These are phyloP conservation scores for Trichogramma evanescens DNA, from an alignment of 2,888 invertebrate genomes.

Conservation along the genomic window DNA sequence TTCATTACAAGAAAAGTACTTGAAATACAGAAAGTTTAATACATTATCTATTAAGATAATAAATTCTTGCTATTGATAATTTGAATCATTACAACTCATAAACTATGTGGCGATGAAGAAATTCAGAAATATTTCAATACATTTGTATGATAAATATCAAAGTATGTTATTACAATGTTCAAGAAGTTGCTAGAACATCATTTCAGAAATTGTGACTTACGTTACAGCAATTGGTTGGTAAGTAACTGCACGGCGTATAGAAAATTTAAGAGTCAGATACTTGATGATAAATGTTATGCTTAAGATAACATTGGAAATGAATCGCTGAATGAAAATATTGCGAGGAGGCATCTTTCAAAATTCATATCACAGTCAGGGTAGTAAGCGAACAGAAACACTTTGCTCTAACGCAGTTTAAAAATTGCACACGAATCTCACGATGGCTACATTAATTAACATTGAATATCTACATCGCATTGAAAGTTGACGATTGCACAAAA, in stretches of 20 bases:
- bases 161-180: not conserved
- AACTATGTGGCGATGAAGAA: not conserved
- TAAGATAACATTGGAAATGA: constrained; percentile 17
- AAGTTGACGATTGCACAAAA: too few relatives aligned
- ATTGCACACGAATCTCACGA: not conserved
- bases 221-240: constrained; percentile 14
- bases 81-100: not conserved
- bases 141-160: not conserved
- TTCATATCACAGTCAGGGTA: constrained; percentile 2
- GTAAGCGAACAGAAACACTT: too few relatives aligned
- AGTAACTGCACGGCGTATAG: constrained; percentile 13
- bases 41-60: not conserved
- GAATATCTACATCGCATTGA: not conserved
- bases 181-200: constrained; percentile 12
- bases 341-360: constrained; percentile 13
- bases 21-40: not conserved
- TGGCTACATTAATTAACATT: not conserved
- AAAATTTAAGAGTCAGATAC: constrained; percentile 15
- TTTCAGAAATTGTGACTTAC: constrained; percentile 14
- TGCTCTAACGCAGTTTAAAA: not conserved
- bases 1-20: too few relatives aligned
- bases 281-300: constrained; percentile 13
- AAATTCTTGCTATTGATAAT: not conserved
- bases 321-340: constrained; percentile 13
- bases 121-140: not conserved